Conservation (phyloP, 2,888 invertebrate species). For the Heteropelma amictum region DNA sequence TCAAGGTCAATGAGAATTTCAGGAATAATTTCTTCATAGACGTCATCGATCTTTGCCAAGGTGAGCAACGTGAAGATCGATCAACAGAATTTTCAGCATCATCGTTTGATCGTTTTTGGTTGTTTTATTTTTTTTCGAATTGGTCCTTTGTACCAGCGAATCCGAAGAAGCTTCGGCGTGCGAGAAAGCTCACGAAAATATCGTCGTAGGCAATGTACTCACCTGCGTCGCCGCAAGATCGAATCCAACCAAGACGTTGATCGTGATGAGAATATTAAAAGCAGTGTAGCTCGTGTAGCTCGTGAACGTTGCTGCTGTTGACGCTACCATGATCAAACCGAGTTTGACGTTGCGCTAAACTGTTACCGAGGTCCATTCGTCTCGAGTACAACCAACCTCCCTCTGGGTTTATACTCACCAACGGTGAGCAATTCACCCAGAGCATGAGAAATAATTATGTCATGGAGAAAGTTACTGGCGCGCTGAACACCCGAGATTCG, state of each 20-base stretch:
- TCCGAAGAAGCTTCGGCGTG: too few relatives aligned
- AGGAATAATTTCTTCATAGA: neutral
- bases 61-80: conserved; percentile 14
- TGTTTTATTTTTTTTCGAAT: too few relatives aligned
- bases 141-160: too few relatives aligned
- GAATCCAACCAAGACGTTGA: conserved; percentile 59
- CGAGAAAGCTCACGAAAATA: too few relatives aligned
- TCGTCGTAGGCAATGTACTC: too few relatives aligned
- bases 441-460: conserved; percentile 58
- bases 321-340: conserved; percentile 70
- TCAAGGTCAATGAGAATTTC: conserved; percentile 15
- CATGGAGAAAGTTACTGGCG: conserved; percentile 58
- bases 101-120: too few relatives aligned
- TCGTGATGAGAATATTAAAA: conserved; percentile 47
- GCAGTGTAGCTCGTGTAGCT: conserved; percentile 58
- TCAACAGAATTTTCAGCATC: neutral
- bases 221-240: conserved; percentile 63
- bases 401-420: conserved; percentile 34
- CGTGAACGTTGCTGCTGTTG: conserved; percentile 44
- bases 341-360: conserved; percentile 73
- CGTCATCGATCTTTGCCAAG: conserved; percentile 34
- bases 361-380: conserved; percentile 64
- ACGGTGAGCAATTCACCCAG: conserved; percentile 15
- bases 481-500: conserved; percentile 36
- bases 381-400: conserved; percentile 57